Base-by-base conservation (phyloP, 1,140 invertebrate species). In the Lineus longissimus region DNA sequence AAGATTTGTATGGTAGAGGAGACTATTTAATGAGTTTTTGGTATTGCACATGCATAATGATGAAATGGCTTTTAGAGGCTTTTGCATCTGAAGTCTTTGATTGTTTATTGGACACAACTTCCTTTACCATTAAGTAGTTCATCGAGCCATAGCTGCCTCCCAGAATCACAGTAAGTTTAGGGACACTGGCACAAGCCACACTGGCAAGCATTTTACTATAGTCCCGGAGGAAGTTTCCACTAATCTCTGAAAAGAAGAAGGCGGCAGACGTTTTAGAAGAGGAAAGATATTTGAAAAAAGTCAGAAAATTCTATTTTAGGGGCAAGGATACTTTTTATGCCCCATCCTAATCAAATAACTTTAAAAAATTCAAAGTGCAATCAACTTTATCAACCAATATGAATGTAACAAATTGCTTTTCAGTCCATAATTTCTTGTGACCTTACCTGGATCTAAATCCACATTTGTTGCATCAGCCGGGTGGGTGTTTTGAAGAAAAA, bases 401-500 rank as follows among this genome's bases (percentile, higher is more conserved):
- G 40, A 43, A 13, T 43, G 40, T 19, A 43, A 43, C 11, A 43
- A 19, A 43, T 43, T 43, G 40, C 11, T 43, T 19, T 11, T 43
- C 40, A 43, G 11, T 43, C 19, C 11, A 43, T 13, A 19, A 43
- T 13, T 43, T 43, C 40, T 13, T 13, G 11, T n/a, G 6, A n/a
- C n/a, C 47, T 51, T n/a, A 51, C 47, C 47, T 23, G n/a, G n/a
- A n/a, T 19, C 9, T 23, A 23, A 27, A 51, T 51, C 25, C 9
- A 27, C 6, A 27, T 51, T 23, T 51, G 25, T 7, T 19, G 47
- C 47, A 51, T 51, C 47, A 27, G 47, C n/a, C n/a, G 47, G 47
- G n/a, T 51, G 47, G 65, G 98, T 97, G 77, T 99, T 99, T 80
- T 98, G 95, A 36, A 98, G 82, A 78, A 98, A 98, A 22, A 98